Conservation (phyloP, 1,140 invertebrate species). For the Aphelinus atriplicis region DNA sequence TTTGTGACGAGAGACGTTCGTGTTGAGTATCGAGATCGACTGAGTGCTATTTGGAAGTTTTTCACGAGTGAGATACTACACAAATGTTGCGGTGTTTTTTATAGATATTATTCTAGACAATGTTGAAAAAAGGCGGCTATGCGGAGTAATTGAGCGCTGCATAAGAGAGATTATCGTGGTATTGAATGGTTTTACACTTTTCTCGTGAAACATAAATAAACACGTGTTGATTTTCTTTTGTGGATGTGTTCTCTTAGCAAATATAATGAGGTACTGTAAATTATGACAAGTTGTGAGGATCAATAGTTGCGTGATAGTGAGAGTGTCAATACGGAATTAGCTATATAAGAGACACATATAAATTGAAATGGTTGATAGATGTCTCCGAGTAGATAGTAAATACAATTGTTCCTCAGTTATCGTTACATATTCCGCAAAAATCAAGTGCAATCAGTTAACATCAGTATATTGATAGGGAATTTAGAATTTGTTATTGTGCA, state of each 20-base stretch:
- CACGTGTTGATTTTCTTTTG: constrained; percentile 17
- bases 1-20: too few species aligned
- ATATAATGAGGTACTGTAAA: constrained; percentile 30
- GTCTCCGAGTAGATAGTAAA: constrained; percentile 29
- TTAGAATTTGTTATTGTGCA: constrained; percentile 33
- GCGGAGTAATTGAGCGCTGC: too few species aligned
- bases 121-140: not conserved
- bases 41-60: too few species aligned
- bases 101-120: not conserved
- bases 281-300: constrained; percentile 11
- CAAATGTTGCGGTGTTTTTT: too few species aligned
- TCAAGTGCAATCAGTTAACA: constrained; percentile 38
- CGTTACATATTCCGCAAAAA: constrained; percentile 34
- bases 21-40: too few species aligned
- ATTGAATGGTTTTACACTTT: constrained; percentile 6
- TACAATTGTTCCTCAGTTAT: constrained; percentile 37
- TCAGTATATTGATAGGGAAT: constrained; percentile 27
- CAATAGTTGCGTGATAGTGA: constrained; percentile 1
- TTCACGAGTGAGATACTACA: too few species aligned
- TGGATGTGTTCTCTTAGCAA: constrained; percentile 11
- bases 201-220: not conserved
- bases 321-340: constrained; percentile 12
- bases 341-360: constrained; percentile 11
- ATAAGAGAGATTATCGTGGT: too few species aligned
- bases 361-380: constrained; percentile 34